Evolutionary conservation across 2,113 vertebrate species (phyloP).

Genomic region (Grus americana): DNA sequence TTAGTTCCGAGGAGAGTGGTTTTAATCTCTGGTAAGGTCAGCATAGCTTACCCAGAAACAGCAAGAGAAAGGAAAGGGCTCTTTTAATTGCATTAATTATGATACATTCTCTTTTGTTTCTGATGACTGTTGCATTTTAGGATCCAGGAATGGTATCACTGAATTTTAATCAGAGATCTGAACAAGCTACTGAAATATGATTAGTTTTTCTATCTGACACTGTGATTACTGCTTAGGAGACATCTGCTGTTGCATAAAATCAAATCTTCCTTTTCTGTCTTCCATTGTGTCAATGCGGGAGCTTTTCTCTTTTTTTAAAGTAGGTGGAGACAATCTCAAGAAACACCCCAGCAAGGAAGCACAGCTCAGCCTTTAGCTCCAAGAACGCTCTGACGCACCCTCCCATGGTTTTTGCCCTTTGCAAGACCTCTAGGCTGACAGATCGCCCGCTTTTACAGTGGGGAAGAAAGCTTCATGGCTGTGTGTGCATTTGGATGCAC

Average conservation of each 20-base stretch:
- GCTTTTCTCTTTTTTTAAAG: background rate
- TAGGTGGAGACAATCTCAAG: background rate
- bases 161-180: slow-evolving; percentile 72
- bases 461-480: background rate
- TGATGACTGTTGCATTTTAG: slow-evolving; percentile 64
- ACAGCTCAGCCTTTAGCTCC: background rate
- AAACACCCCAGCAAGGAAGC: background rate
- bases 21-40: background rate
- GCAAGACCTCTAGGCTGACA: background rate
- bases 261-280: slow-evolving; percentile 51
- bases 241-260: slow-evolving; percentile 72
- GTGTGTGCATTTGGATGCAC: background rate
- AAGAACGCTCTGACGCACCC: background rate
- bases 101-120: slow-evolving; percentile 62
- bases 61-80: background rate
- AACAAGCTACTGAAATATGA: slow-evolving; percentile 69
- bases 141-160: slow-evolving; percentile 55
- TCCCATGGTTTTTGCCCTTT: background rate
- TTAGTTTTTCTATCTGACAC: slow-evolving; percentile 70
- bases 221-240: slow-evolving; percentile 67
- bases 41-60: background rate
- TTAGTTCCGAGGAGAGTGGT: background rate
- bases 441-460: background rate
- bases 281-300: background rate
- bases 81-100: slow-evolving; percentile 59